Evolutionary conservation across 2,888 invertebrate genomes (phyloP).

Genomic region (Synanthedon myopaeformis): DNA sequence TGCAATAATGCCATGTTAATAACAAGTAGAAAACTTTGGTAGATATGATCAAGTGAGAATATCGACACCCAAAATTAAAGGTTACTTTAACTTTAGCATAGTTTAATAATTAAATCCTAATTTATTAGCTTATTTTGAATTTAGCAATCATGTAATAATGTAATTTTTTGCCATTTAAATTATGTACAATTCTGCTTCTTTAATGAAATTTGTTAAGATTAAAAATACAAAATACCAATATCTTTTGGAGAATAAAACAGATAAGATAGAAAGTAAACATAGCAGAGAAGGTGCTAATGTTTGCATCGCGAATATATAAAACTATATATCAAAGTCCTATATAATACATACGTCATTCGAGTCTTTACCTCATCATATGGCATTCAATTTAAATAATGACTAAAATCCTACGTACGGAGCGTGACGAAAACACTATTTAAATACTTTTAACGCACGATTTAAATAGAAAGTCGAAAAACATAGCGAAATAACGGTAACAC

Average conservation of each 20-base stretch:
- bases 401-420: constrained; percentile 18
- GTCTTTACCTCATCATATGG: constrained; percentile 14
- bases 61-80: no score
- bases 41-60: no score
- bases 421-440: constrained; percentile 4
- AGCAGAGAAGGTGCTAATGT: constrained; percentile 10
- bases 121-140: no score
- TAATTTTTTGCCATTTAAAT: no score
- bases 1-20: no score
- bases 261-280: constrained; percentile 23
- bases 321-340: constrained; percentile 14
- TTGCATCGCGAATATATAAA: constrained; percentile 11
- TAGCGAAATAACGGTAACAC: not conserved
- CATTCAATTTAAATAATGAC: constrained; percentile 13
- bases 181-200: no score
- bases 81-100: no score
- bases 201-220: no score
- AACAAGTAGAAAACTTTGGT: no score
- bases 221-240: no score
- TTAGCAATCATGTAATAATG: no score
- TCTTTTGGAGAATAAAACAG: not conserved
- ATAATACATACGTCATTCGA: constrained; percentile 21
- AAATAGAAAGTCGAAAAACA: not conserved
- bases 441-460: not conserved
- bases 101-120: no score